Conservation (phyloP, 37 sponge, comb jelly and placozoan species). For the Amphimedon queenslandica region DNA sequence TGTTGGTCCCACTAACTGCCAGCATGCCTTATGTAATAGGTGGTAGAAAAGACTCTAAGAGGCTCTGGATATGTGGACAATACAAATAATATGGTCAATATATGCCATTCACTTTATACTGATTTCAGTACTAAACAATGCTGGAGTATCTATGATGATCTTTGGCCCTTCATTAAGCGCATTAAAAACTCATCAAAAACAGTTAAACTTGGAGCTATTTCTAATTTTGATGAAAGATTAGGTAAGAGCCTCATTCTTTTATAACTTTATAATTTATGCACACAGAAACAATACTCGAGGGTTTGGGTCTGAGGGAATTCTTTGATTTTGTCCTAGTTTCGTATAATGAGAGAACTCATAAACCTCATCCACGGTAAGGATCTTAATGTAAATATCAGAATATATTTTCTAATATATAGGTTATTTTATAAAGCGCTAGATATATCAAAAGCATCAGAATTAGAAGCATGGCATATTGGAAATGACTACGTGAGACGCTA, state of each 20-base stretch:
- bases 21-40: too few species aligned
- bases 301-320: conserved; percentile 10
- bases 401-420: conserved; percentile 7
- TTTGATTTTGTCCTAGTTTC: conserved; percentile 44
- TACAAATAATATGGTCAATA: too few species aligned
- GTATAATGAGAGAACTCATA: conserved; percentile 19
- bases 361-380: conserved; percentile 34
- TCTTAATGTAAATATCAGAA: too few species aligned
- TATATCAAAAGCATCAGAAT: conserved; percentile 1
- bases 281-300: conserved; percentile 10
- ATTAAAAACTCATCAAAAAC: not conserved
- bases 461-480: conserved; percentile 32
- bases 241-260: too few species aligned
- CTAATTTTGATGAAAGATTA: conserved; percentile 57
- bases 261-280: not conserved
- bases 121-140: conserved; percentile 8
- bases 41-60: too few species aligned
- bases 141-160: conserved; percentile 43
- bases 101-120: too few species aligned
- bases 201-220: conserved; percentile 26
- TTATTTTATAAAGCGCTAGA: conserved; percentile 34
- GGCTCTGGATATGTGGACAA: too few species aligned
- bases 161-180: conserved; percentile 2
- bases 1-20: too few species aligned
- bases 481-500: conserved; percentile 24